Conservation (phyloP, 1,140 invertebrate species). For the Magallana ariakensis region DNA sequence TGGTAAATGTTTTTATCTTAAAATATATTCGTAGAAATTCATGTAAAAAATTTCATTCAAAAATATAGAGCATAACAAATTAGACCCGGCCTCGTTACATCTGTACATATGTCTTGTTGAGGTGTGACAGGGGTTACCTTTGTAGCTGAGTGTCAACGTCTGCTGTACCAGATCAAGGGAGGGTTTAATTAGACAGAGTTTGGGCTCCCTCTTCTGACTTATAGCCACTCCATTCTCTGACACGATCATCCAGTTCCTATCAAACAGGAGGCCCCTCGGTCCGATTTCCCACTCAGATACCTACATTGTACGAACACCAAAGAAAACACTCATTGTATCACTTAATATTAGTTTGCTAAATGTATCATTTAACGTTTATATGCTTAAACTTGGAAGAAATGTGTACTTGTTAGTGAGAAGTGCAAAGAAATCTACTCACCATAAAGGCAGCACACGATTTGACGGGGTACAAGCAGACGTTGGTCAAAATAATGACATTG, state of each 20-base stretch:
- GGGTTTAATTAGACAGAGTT: conserved; percentile 90
- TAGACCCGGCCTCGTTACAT: too few relatives aligned
- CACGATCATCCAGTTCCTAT: conserved; percentile 95
- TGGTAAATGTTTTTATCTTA: too few relatives aligned
- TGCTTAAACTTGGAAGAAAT: too few relatives aligned
- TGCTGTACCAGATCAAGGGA: conserved; percentile 84
- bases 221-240: conserved; percentile 88
- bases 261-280: conserved; percentile 89
- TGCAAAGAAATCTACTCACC: conserved; percentile 76
- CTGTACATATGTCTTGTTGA: too few relatives aligned
- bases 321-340: too few relatives aligned
- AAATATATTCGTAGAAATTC: too few relatives aligned
- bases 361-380: too few relatives aligned
- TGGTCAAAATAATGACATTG: conserved; percentile 75
- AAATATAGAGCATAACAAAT: too few relatives aligned
- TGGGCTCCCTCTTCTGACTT: conserved; percentile 91
- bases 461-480: conserved; percentile 93
- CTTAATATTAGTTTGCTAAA: too few relatives aligned
- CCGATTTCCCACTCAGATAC: conserved; percentile 86
- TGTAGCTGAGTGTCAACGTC: conserved; percentile 85
- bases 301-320: conserved; percentile 49
- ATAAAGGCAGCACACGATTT: conserved; percentile 94
- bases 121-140: conserved; percentile 79
- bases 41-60: too few relatives aligned
- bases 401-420: too few relatives aligned